Evolutionary conservation across 2,888 invertebrate genomes (phyloP).

Genomic region (Volucella inflata): DNA sequence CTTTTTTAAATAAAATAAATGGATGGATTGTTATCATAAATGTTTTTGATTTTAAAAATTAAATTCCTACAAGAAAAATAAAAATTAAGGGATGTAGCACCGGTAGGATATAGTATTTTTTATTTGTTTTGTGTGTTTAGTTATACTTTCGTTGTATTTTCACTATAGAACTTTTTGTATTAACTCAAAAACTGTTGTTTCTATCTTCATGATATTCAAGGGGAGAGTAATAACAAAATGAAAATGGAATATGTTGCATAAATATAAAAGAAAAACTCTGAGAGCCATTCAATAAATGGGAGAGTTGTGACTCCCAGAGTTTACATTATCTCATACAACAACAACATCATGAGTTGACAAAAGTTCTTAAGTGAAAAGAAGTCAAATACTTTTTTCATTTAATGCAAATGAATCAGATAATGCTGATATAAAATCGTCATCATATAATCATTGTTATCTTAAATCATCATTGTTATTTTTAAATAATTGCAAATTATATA

Average conservation of each 20-base stretch:
- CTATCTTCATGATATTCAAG: constrained; percentile 23
- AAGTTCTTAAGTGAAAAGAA: constrained; percentile 21
- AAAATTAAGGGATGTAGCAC: constrained; percentile 80
- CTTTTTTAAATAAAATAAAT: constrained; percentile 43
- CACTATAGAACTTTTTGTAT: constrained; percentile 2
- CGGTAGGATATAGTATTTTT: constrained; percentile 80
- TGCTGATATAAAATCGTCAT: too few species aligned
- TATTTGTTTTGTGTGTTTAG: not conserved
- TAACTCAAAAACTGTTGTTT: not conserved
- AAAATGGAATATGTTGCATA: constrained; percentile 13
- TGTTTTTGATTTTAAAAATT: constrained; percentile 50
- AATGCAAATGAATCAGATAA: not conserved
- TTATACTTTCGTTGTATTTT: constrained; percentile 1
- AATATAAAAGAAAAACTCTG: not conserved
- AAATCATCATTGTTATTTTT: too few species aligned
- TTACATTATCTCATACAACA: not conserved
- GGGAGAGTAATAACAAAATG: constrained; percentile 48
- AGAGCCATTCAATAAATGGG: not conserved
- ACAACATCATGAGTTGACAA: not conserved
- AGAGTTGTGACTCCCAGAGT: constrained; percentile 25
- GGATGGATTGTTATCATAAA: constrained; percentile 59
- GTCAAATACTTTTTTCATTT: not conserved
- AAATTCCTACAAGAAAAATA: constrained; percentile 51
- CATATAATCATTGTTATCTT: not conserved
- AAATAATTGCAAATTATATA: too few species aligned